A percentile compares a stretch with the other conserved stretches of the same genome.
phyloP scores from a whole-genome alignment of 2,888 invertebrate genomes.

The Eurytoma californica region DNA sequence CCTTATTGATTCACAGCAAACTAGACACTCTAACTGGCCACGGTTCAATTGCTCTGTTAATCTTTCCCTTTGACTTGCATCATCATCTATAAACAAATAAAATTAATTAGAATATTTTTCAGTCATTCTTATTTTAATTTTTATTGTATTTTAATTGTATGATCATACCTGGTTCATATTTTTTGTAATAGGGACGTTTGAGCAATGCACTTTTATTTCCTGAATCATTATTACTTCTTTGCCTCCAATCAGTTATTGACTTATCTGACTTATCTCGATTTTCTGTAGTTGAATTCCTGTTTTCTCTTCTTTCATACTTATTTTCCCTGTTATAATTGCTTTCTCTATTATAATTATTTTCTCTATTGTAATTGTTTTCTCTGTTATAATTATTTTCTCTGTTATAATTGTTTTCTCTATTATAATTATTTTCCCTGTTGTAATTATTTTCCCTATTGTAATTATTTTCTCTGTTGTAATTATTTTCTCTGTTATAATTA shows the following conservation, averaged over 20 bases:
- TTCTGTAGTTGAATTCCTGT: conserved; percentile 56
- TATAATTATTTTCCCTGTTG: conserved; percentile 54
- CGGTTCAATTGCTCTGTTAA: conserved; percentile 89
- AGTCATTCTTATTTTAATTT: neutral
- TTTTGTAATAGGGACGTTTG: conserved; percentile 62
- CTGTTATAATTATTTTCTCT: conserved; percentile 56
- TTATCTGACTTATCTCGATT: conserved; percentile 59
- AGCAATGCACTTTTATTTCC: conserved; percentile 71
- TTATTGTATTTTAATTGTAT: neutral
- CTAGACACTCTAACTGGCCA: conserved; percentile 92
- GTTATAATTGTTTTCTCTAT: neutral
- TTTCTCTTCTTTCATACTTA: conserved; percentile 57
- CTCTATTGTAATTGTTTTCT: conserved; percentile 52
- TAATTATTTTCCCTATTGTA: conserved; percentile 53
- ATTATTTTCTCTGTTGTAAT: no score
- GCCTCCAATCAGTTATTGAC: conserved; percentile 64
- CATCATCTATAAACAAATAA: conserved; percentile 47
- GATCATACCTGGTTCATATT: conserved; percentile 62
- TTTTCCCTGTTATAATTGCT: conserved; percentile 54
- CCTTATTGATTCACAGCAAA: conserved; percentile 92
- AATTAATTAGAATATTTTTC: conserved; percentile 17
- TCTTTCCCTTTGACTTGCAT: conserved; percentile 88
- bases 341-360: conserved; percentile 56
- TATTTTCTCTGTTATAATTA: conserved; percentile 15
- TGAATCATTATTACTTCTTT: conserved; percentile 72